Percentiles rank a stretch among this genome's conserved stretches.
Conservation (phyloP, 2,113 vertebrate species). For the Poeciliopsis occidentalis region DNA sequence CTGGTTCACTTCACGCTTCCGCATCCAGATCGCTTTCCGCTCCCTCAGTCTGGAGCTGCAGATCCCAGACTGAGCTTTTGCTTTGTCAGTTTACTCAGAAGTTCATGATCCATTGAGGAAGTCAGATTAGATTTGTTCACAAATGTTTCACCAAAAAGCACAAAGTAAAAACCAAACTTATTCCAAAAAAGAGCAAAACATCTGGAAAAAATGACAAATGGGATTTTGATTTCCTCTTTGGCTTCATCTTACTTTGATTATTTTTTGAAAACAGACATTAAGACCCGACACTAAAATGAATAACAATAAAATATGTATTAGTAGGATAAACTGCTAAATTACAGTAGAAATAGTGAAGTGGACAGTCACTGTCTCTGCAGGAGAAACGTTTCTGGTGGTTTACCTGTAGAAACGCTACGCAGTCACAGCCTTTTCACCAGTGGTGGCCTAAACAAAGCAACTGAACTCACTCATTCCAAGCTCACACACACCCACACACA, state of each 20-base stretch:
- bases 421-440: conserved; percentile 63
- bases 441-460: conserved; percentile 50
- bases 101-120: not conserved
- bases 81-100: no score
- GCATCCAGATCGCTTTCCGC: not conserved
- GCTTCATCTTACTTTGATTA: not conserved
- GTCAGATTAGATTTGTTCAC: not conserved
- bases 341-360: not conserved
- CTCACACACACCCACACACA: not conserved
- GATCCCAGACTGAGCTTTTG: no score
- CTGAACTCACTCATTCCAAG: conserved; percentile 14
- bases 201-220: not conserved
- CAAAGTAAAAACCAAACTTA: not conserved
- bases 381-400: conserved; percentile 4
- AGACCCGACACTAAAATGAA: not conserved
- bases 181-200: not conserved
- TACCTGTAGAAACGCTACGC: conserved; percentile 4
- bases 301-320: not conserved
- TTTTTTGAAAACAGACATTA: not conserved
- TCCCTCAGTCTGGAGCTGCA: not conserved
- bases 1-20: not conserved
- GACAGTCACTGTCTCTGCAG: not conserved
- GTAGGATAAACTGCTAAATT: not conserved
- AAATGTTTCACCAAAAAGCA: conserved; percentile 10
- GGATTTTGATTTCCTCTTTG: not conserved